Base-by-base conservation (phyloP, 2,888 invertebrate genomes). In the Alcis repandata region DNA sequence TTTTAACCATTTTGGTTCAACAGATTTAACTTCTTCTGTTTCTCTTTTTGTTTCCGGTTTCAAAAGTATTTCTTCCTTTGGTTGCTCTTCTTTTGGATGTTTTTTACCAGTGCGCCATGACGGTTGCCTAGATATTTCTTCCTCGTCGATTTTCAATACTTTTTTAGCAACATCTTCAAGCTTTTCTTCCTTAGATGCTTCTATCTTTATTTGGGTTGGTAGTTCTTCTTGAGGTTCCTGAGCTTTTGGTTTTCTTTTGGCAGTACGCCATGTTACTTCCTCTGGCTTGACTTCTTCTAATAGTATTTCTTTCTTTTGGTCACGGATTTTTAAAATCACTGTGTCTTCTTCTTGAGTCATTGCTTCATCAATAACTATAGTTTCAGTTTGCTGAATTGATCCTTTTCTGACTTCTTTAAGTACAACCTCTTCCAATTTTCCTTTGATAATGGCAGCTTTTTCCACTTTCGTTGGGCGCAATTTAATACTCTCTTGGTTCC, bases 401-500 rank as follows among this genome's bases (percentile, higher is more conserved):
- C 87, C 86, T 73, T 92, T 92, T 68, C 84, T 77, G 2, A 87
- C 78, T 63, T 86, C 89, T 79, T 80, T 92, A 61, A 92, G 77
- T 48, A 82, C 84, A 6, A 92, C 81, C 71, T 90, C 87, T 84
- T 94, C 93, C 51, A 93, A 72, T 78, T 93, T 94, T 93, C 94
- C 78, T 94, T 94, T 92, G 82, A 92, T 20, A 86, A 94, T 92
- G 57, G 90, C 81, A 68, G 89, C 88, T 71, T 94, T 94, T 70
- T 95, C 92, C 53, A 94, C 93, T 74, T 95, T 95, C 0, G 95
- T 92, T 1, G 95, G 95, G 73, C 94, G 93, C 71, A 95, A 79
- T 75, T 94, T 92, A 13, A 95, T 92, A 71, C 94, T 93, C 85
- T 96, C 95, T 77, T 96, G 94, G 2, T 95, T 96, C 95, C 82